These are phyloP conservation scores for Acanthis flammea DNA, from an alignment of 2,797 vertebrate species.

Conservation along the genomic window DNA sequence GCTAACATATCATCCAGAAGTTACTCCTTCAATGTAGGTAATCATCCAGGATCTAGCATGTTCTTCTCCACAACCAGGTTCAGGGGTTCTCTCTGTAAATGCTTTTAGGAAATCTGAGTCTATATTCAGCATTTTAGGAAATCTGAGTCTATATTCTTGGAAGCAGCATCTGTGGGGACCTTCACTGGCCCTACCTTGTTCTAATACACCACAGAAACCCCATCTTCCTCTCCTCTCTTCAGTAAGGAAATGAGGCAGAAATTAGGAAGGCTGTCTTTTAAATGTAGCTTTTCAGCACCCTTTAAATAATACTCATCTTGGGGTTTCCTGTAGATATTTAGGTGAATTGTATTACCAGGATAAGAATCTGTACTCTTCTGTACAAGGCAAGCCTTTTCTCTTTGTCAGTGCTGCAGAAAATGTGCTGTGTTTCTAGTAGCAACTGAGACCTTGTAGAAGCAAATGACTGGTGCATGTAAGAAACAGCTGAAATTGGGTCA, in stretches of 20 bases:
- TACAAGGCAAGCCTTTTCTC: background rate
- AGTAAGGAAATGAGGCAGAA: background rate
- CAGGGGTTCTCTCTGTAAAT: background rate
- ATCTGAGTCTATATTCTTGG: background rate
- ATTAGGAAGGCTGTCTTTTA: background rate
- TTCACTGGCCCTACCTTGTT: background rate
- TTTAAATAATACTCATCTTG: background rate
- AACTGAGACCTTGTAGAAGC: background rate
- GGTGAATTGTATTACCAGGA: background rate
- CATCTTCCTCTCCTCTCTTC: background rate
- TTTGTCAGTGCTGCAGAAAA: background rate
- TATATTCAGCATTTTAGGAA: background rate
- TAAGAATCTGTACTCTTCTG: background rate
- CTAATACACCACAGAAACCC: background rate
- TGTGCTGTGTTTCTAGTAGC: background rate
- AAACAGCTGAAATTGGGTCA: constrained; percentile 2
- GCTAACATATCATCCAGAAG: background rate
- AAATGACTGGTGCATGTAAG: constrained; percentile 6
- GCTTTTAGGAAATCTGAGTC: background rate
- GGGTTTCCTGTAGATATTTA: background rate
- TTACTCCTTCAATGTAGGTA: background rate
- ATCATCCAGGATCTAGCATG: background rate
- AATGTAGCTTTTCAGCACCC: background rate
- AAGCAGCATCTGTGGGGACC: background rate
- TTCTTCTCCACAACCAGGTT: background rate